phyloP scores from a whole-genome alignment of 2,797 vertebrate genomes.

The Spinibarbus caldwelli region DNA sequence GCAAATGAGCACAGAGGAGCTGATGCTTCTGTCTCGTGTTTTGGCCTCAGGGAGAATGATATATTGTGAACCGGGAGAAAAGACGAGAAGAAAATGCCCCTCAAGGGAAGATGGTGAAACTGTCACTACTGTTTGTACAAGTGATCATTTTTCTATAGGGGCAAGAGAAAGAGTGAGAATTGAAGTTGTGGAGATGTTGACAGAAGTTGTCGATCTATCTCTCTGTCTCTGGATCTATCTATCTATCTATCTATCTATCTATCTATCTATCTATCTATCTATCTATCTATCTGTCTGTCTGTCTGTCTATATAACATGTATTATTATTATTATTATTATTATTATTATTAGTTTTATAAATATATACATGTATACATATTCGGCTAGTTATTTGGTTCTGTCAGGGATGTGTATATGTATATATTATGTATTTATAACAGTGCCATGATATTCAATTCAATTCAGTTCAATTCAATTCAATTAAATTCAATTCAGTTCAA shows the following conservation, averaged over 20 bases:
- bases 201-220: neutral
- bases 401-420: neutral
- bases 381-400: neutral
- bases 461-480: too few species aligned
- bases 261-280: neutral
- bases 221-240: neutral
- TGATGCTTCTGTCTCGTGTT: conserved; percentile 46
- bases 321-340: too few species aligned
- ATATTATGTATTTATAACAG: neutral
- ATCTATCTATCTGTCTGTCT: neutral
- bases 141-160: neutral
- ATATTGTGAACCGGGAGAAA: conserved; percentile 32
- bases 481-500: too few species aligned
- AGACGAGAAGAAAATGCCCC: conserved; percentile 35
- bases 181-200: neutral
- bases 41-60: conserved; percentile 31
- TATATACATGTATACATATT: too few species aligned
- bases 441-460: neutral
- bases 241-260: neutral
- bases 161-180: neutral
- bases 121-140: conserved; percentile 31
- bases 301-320: neutral
- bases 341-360: too few species aligned
- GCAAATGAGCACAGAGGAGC: conserved; percentile 46
- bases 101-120: conserved; percentile 28